A percentile compares a stretch with the other conserved stretches of the same genome.
phyloP scores from a whole-genome alignment of 2,888 invertebrate species.

The Priocnemis perturbator region DNA sequence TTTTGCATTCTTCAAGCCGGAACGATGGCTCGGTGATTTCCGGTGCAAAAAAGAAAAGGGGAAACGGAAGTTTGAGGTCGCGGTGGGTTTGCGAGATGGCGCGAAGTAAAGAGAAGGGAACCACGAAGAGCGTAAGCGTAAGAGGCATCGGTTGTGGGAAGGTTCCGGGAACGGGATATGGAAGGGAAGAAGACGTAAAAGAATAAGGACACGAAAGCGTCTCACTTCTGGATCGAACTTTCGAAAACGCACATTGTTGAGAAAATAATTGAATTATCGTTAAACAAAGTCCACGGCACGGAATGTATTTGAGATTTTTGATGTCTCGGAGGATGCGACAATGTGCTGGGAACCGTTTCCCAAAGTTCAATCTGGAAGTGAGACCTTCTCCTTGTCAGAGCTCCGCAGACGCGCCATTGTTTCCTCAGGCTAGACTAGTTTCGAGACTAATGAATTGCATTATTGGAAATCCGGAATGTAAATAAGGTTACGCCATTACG shows the following conservation, averaged over 20 bases:
- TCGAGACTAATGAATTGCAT: conserved; percentile 63
- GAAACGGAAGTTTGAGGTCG: conserved; percentile 19
- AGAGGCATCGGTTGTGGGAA: too few species aligned
- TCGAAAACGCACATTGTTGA: too few species aligned
- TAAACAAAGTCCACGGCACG: too few species aligned
- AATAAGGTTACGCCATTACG: conserved; percentile 62
- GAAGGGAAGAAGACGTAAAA: conserved; percentile 7
- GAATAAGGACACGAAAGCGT: too few species aligned
- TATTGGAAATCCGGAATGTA: conserved; percentile 65
- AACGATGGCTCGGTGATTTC: neutral
- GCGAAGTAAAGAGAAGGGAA: conserved; percentile 11
- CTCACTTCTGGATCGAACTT: too few species aligned
- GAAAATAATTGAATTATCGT: too few species aligned
- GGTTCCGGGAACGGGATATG: conserved; percentile 3
- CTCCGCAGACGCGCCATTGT: conserved; percentile 50
- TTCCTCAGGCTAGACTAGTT: conserved; percentile 44
- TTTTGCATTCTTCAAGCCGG: neutral
- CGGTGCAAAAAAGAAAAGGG: neutral
- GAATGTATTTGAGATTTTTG: too few species aligned
- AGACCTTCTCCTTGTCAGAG: too few species aligned
- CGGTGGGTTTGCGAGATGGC: conserved; percentile 2
- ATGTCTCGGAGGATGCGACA: too few species aligned
- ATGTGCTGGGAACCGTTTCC: too few species aligned
- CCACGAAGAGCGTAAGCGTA: neutral
- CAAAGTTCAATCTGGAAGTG: too few species aligned